phyloP scores from a whole-genome alignment of 2,113 vertebrate genomes.

The Sigmodon hispidus region DNA sequence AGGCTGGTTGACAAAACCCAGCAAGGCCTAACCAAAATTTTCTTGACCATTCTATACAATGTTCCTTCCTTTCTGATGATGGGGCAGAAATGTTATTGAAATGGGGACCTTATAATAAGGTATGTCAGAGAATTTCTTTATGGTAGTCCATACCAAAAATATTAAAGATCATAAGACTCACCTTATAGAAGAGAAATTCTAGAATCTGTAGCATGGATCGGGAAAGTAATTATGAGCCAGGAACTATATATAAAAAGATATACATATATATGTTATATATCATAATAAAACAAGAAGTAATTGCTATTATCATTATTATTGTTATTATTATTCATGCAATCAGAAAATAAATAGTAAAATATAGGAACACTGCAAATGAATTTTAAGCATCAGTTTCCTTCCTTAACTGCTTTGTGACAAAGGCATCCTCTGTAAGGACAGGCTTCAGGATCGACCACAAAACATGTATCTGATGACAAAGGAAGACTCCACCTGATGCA shows the following conservation, averaged over 20 bases:
- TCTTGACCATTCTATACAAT: background rate
- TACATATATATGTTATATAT: background rate
- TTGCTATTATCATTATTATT: background rate
- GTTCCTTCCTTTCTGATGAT: background rate
- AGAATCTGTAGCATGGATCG: background rate
- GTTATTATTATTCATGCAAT: background rate
- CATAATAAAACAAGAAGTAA: background rate
- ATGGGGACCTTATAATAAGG: background rate
- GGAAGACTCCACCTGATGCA: background rate
- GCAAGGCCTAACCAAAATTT: background rate
- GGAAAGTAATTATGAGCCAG: background rate
- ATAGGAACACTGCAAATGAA: constrained; percentile 20
- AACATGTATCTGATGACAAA: background rate
- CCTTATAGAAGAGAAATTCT: background rate
- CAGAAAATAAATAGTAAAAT: background rate
- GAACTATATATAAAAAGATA: background rate
- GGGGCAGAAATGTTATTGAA: background rate
- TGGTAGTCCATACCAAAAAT: background rate
- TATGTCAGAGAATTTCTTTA: background rate
- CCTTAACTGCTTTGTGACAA: constrained; percentile 14
- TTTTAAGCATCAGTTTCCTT: constrained; percentile 22
- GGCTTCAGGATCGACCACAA: background rate
- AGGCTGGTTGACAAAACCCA: background rate
- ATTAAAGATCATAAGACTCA: background rate
- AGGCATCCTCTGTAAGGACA: background rate